Base-by-base conservation (phyloP, 2,797 vertebrate genomes). In the Microchirus variegatus region DNA sequence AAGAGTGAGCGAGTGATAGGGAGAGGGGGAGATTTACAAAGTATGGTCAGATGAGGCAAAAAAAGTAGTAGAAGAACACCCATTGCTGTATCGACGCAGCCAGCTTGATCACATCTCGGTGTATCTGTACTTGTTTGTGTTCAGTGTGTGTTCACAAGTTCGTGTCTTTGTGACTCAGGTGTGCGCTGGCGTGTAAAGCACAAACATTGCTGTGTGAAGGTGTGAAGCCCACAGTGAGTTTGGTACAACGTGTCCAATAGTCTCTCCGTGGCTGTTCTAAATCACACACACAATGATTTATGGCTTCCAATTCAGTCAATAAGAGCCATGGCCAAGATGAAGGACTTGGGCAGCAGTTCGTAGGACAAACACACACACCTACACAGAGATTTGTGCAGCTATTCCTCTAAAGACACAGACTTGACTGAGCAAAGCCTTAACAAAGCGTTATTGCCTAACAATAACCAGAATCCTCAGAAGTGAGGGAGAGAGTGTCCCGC, bases 221-320 rank as follows among this genome's bases (percentile, higher is more conserved):
- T 31, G 31, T 81, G 69, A 78, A 69, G 53, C 59, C 57, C 45
- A 55, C 37, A 71, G 55, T 55, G 62, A 75, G 68, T 68, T 57
- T 66, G 66, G 48, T 77, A 73, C 81, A 78, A 73, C 56, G 68
- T 80, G 85, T 85, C 73, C 73, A 72, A 37, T 66, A 61, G 77
- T 44, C 60, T 40, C 5, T 75, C 72, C 31, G 31, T 31, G 31
- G 31, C 31, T 31, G 31, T 31, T 31, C 3, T 31, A 73, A 84
- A 31, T 53, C 31, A 44, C 47, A 63, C 53, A 60, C 71, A 70
- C 74, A 77, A 64, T 91, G 91, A 92, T 93, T 92, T 92, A 92
- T 92, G 72, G 81, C 76, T 83, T 76, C 78, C 62, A 62, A 83
- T 88, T 75, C 80, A 87, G 88, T 92, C 90, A 91, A 91, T 92